Evolutionary conservation across 2,888 invertebrate genomes (phyloP).

Genomic region (Noctuana brunneofusca): DNA sequence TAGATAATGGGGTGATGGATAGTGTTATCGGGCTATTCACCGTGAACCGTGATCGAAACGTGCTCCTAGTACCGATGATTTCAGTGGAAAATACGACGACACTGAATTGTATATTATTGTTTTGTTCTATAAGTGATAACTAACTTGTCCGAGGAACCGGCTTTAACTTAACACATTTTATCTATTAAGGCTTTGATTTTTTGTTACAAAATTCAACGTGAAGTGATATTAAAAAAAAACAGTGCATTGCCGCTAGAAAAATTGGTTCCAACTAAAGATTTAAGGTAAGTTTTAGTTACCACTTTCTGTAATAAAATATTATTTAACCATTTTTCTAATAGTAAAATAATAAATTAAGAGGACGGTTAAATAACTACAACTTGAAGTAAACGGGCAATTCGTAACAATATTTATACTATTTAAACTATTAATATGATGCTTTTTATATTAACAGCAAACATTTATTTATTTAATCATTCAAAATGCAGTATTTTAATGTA

Average conservation of each 20-base stretch:
- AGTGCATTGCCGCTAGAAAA: not conserved
- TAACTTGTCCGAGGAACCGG: conserved; percentile 53
- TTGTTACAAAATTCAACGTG: conserved; percentile 39
- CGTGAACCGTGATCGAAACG: conserved; percentile 65
- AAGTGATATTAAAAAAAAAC: conserved; percentile 40
- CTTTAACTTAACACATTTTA: conserved; percentile 39
- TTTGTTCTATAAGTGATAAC: conserved; percentile 43
- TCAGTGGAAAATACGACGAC: conserved; percentile 61
- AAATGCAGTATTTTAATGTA: conserved; percentile 36
- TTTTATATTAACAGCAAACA: not conserved
- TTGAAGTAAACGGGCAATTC: not conserved
- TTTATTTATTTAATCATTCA: conserved; percentile 24
- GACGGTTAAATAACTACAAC: not conserved
- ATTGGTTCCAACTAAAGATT: not conserved
- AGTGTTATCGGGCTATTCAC: conserved; percentile 79
- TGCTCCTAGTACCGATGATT: conserved; percentile 61
- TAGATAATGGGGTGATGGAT: conserved; percentile 80
- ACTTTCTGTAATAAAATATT: not conserved
- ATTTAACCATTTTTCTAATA: not conserved
- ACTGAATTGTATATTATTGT: conserved; percentile 44
- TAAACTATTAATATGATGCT: not conserved
- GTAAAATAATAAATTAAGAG: not conserved
- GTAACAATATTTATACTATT: not conserved
- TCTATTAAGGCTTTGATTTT: conserved; percentile 43
- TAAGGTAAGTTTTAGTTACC: conserved; percentile 29